Evolutionary conservation across 2,888 invertebrate genomes (phyloP).

Genomic region (Dynastes tityus): DNA sequence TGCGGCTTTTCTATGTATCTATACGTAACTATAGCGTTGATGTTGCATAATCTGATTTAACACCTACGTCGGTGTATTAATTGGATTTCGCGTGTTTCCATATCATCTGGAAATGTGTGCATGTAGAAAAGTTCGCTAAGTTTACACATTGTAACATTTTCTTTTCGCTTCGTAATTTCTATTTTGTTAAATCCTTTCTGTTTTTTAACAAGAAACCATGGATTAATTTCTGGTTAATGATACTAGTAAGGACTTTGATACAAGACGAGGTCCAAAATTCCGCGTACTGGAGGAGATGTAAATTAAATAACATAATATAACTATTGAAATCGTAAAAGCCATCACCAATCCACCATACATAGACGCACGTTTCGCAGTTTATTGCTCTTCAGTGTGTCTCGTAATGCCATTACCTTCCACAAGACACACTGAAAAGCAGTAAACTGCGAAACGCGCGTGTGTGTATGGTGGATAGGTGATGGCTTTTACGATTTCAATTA

Average conservation of each 20-base stretch:
- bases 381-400: too few relatives aligned
- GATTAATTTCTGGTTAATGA: not conserved
- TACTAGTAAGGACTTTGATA: not conserved
- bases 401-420: too few relatives aligned
- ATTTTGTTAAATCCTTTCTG: not conserved
- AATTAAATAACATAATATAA: too few relatives aligned
- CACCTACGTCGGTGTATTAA: constrained; percentile 13
- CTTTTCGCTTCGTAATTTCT: not conserved
- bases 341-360: too few relatives aligned
- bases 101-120: not conserved
- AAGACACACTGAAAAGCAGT: too few relatives aligned
- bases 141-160: not conserved
- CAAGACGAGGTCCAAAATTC: too few relatives aligned
- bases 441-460: too few relatives aligned
- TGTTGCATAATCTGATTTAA: not conserved
- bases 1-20: not conserved
- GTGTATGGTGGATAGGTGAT: too few relatives aligned
- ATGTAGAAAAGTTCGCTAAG: not conserved
- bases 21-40: not conserved
- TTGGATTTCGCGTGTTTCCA: not conserved
- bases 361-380: too few relatives aligned
- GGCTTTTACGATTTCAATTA: too few relatives aligned
- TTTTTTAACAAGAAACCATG: not conserved
- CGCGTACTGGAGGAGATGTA: too few relatives aligned
- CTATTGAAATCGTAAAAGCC: too few relatives aligned